A percentile compares a stretch with the other conserved stretches of the same genome.
Evolutionary conservation across 2,797 vertebrate genomes (phyloP).

Genomic region (Gymnothorax reevesii): DNA sequence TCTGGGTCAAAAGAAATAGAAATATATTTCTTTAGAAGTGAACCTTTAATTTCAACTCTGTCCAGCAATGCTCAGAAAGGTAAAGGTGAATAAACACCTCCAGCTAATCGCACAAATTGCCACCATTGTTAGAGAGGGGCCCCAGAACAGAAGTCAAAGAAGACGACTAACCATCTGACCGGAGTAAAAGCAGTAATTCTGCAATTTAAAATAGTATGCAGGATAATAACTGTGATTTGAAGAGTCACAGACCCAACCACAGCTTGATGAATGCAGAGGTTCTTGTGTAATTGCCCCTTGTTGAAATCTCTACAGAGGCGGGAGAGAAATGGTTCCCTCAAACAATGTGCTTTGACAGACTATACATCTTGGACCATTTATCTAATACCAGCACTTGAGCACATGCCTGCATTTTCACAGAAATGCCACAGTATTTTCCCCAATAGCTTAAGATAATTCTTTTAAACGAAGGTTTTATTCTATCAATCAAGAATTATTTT

Average conservation of each 20-base stretch:
- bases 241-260: slow-evolving; percentile 15
- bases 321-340: not conserved
- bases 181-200: slow-evolving; percentile 64
- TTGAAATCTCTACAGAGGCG: slow-evolving; percentile 24
- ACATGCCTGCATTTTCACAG: slow-evolving; percentile 55
- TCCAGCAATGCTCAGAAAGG: slow-evolving; percentile 50
- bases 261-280: slow-evolving; percentile 37
- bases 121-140: slow-evolving; percentile 46
- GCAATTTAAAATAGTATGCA: slow-evolving; percentile 49
- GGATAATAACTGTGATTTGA: slow-evolving; percentile 44
- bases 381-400: slow-evolving; percentile 41
- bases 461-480: too few species aligned
- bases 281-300: slow-evolving; percentile 34
- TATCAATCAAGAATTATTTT: not conserved
- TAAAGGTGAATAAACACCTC: slow-evolving; percentile 68
- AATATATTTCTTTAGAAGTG: slow-evolving; percentile 6
- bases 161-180: slow-evolving; percentile 50
- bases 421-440: slow-evolving; percentile 55
- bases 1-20: slow-evolving; percentile 51
- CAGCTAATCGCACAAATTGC: slow-evolving; percentile 61
- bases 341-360: slow-evolving; percentile 9
- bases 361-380: slow-evolving; percentile 39
- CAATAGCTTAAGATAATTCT: too few species aligned
- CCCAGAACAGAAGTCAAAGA: slow-evolving; percentile 52
- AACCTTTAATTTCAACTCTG: slow-evolving; percentile 61